phyloP scores from a whole-genome alignment of 2,888 invertebrate genomes.

The Nemurella pictetii region DNA sequence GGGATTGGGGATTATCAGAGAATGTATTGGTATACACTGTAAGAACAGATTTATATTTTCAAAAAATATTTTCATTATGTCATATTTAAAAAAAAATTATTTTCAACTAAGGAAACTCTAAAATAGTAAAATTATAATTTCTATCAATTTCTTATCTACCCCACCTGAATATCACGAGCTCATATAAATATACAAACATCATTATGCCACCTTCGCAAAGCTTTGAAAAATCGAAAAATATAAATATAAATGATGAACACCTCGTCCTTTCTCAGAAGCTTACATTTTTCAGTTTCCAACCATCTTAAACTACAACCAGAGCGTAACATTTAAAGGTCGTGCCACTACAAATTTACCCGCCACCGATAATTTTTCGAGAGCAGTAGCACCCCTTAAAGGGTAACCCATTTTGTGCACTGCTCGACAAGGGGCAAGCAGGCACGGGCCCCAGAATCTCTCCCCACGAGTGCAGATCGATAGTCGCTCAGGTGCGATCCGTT shows the following conservation, averaged over 20 bases:
- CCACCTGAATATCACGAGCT: no score
- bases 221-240: no score
- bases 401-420: background rate
- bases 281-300: background rate
- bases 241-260: no score
- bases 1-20: no score
- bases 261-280: background rate
- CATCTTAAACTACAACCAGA: background rate
- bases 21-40: no score
- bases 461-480: background rate
- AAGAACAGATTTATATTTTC: no score
- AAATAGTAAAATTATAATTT: no score
- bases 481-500: background rate
- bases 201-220: background rate
- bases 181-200: no score
- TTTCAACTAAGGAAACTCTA: no score
- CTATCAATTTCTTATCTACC: no score
- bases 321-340: background rate
- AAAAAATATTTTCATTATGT: no score
- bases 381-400: background rate
- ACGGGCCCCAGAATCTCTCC: background rate
- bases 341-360: background rate
- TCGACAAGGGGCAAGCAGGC: background rate
- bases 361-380: background rate
- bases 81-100: no score